Evolutionary conservation across 1,140 invertebrate species (phyloP), one percentile per base, ranked within the genome.

Genomic region (Metopolophium dirhodum): DNA sequence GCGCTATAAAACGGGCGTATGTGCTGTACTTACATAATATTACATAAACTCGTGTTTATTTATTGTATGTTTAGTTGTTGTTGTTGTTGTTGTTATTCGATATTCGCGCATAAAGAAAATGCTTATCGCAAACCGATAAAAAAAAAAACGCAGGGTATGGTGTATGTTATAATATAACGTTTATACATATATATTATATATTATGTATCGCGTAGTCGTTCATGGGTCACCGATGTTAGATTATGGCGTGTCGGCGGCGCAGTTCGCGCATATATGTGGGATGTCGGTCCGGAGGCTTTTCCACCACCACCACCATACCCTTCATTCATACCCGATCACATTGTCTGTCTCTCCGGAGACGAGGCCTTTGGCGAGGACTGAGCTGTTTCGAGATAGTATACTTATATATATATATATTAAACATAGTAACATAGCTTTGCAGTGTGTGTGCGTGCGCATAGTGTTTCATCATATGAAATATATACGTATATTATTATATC

Each of bases 181-280:
- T 26, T 77, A 77, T 35, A 77, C n/a, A n/a, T n/a, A n/a, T n/a
- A n/a, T n/a, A n/a, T n/a, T 35, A 82, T 35, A 37, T 37, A 41
- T 41, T 54, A 23, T 82, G 14, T 23, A 83, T 83, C 18, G 20
- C 35, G 20, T 41, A 51, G 35, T 82, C 30, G 61, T 82, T 91
- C 61, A 91, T n/a, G 61, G 90, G 41, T 82, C 41, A 47, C 61
- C 68, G 61, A 91, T 82, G 45, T 91, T 77, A 82, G 90, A 91
- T 91, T 82, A 82, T 41, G 41, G 61, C 23, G 89, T 49, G 37
- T 77, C 30, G 61, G 61, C 61, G n/a, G 14, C 22, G 14, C 14
- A 77, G 14, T n/a, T 77, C 1, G 35, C 0, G 7, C 49, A 51
- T 83, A 41, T 83, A 23, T 41, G 41, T 18, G 23, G 11, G 41